phyloP scores from a whole-genome alignment of 2,113 vertebrate species.

The Ellobius talpinus region DNA sequence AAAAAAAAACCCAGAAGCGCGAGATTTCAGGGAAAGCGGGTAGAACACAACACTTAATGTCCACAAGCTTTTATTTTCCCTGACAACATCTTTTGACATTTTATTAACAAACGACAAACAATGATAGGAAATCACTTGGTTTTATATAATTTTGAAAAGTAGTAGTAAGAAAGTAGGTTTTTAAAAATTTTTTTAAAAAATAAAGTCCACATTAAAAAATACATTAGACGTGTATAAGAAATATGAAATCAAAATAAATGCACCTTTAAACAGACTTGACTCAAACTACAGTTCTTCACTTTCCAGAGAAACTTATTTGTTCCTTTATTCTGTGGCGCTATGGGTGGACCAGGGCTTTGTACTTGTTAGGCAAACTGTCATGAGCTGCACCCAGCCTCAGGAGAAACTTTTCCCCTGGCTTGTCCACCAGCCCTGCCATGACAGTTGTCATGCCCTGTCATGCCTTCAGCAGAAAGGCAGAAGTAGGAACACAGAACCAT shows the following conservation, averaged over 20 bases:
- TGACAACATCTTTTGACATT: conserved; percentile 7
- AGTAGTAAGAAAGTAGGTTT: conserved; percentile 46
- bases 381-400: neutral
- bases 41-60: neutral
- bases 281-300: neutral
- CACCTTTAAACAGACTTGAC: neutral
- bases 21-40: neutral
- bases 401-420: neutral
- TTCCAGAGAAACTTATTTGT: neutral
- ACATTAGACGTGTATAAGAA: neutral
- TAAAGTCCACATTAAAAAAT: neutral
- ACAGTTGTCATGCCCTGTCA: accelerated
- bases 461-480: neutral
- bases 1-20: no score
- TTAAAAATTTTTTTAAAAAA: conserved; percentile 42
- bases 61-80: conserved; percentile 51
- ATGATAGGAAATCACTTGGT: conserved; percentile 44
- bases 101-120: conserved; percentile 32
- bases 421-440: neutral
- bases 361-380: neutral
- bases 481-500: neutral
- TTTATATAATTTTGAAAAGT: conserved; percentile 15
- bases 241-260: neutral
- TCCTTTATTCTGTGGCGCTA: neutral
- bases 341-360: neutral